Evolutionary conservation across 2,113 vertebrate genomes (phyloP), one percentile per base, ranked within the genome.

Genomic region (Genyomyrus donnyi): DNA sequence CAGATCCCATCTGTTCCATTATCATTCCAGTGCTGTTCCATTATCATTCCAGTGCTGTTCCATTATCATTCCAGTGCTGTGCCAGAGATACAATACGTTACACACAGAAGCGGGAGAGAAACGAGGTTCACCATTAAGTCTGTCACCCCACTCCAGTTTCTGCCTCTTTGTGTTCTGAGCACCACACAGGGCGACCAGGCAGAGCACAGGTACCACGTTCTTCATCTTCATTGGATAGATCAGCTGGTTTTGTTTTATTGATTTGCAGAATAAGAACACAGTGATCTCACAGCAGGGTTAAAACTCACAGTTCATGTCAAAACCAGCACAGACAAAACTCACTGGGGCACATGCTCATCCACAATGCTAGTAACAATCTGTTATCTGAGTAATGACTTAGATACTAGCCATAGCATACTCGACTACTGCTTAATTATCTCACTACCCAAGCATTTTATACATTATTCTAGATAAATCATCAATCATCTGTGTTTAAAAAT

Each of bases 81-180:
- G 39, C 42, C 39, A 80, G 35, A 85, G 15, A 48, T 85, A 48
- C 2, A n/a, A 85, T 85, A n/a, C n/a, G 35, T 13, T 21, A 49
- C 45, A 39, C 21, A 17, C 15, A 66, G 10, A 3, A 39, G 35
- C 50, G 5, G 56, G 27, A 80, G 48, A 87, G 56, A 31, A 19
- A 89, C 45, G 66, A 17, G 13, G 42, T 19, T 85, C 58, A 94
- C 94, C 94, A 3, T 93, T 92, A 0, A 91, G 91, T 87, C 90
- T 52, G 0, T 86, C 89, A 5, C 93, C 92, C 94, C 91, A 88
- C 1, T 91, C 91, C 0, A 89, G 90, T 85, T 95, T 94, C 90
- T 93, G 93, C 58, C 92, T 96, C 93, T 90, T 92, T 90, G 90
- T 91, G 90, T 93, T 93, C 91, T 95, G 93, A 0, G 95, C 93